Conservation (phyloP, 2,113 vertebrate species). For the Phoenicopterus ruber region DNA sequence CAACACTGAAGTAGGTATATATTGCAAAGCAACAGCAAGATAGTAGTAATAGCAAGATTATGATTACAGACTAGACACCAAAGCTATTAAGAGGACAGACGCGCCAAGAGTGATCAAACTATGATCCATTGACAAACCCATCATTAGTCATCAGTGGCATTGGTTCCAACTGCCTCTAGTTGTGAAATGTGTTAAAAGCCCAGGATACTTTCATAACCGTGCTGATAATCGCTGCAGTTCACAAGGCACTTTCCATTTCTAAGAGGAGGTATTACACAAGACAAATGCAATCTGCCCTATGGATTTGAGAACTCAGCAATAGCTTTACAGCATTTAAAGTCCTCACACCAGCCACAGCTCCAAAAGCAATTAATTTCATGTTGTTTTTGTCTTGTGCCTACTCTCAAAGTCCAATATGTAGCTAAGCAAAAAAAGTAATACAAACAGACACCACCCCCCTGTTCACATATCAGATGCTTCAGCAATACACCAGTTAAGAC, state of each 20-base stretch:
- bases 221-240: background rate
- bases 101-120: background rate
- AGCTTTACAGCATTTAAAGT: background rate
- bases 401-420: background rate
- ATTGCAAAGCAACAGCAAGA: background rate
- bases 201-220: background rate
- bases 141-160: background rate
- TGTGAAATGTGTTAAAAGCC: background rate
- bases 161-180: background rate
- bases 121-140: background rate
- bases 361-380: background rate
- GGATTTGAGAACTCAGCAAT: background rate
- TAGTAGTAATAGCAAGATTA: background rate
- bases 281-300: background rate
- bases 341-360: background rate
- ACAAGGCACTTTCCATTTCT: conserved; percentile 28
- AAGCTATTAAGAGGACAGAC: background rate
- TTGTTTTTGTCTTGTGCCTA: background rate
- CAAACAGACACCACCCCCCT: background rate
- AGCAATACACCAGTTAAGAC: background rate
- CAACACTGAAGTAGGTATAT: background rate
- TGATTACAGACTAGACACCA: background rate
- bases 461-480: background rate
- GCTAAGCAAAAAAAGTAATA: background rate
- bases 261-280: background rate